phyloP scores from a whole-genome alignment of 2,113 vertebrate genomes.

The Podilymbus podiceps region DNA sequence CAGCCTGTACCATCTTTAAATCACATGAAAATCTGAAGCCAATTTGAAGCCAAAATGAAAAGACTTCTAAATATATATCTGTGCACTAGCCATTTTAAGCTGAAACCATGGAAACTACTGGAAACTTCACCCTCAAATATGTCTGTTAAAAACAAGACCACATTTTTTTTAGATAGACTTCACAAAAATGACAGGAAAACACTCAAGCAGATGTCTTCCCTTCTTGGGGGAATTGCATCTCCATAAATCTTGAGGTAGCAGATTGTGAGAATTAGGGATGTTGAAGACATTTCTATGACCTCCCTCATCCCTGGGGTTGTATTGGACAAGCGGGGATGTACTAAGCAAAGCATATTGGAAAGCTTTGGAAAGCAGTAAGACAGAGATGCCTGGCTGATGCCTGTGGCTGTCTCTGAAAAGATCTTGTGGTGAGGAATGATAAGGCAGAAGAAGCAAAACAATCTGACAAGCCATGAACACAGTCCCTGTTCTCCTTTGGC shows the following conservation, averaged over 20 bases:
- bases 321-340: not conserved
- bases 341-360: not conserved
- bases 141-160: not conserved
- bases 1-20: not conserved
- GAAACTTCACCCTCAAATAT: not conserved
- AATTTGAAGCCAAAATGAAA: not conserved
- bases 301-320: not conserved
- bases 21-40: not conserved
- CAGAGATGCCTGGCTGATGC: not conserved
- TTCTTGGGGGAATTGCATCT: not conserved
- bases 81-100: not conserved
- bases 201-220: not conserved
- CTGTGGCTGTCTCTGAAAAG: not conserved
- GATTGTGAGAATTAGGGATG: not conserved
- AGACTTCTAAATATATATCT: not conserved
- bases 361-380: not conserved
- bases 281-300: not conserved
- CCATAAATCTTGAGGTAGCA: not conserved
- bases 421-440: not conserved
- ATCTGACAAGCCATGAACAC: not conserved
- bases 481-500: not conserved
- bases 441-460: not conserved
- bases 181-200: not conserved
- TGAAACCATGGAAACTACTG: conserved; percentile 15
- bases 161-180: not conserved